A percentile compares a stretch with the other conserved stretches of the same genome.
These are phyloP conservation scores for Cylas formicarius DNA, from an alignment of 1,140 invertebrate species.

Conservation along the genomic window DNA sequence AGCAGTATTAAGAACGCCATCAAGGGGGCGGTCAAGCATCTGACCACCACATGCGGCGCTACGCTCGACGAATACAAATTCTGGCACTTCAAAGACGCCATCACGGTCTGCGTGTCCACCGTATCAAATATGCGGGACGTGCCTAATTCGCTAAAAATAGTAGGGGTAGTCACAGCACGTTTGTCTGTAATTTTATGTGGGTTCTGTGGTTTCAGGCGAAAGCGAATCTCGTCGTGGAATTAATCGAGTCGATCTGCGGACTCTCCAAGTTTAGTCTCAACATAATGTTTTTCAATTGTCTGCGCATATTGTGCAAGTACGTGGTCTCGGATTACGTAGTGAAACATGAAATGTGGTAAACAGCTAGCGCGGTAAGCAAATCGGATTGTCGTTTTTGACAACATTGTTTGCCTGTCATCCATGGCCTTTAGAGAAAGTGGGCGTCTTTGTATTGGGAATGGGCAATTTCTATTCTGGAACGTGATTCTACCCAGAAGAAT, in stretches of 20 bases:
- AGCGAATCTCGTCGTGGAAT: slow-evolving; percentile 11
- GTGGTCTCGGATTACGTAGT: slow-evolving; percentile 46
- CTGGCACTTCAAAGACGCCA: slow-evolving; percentile 12
- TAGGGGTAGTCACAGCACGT: slow-evolving; percentile 13
- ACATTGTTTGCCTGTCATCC: too few relatives aligned
- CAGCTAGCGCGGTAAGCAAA: too few relatives aligned
- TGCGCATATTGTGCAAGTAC: slow-evolving; percentile 48
- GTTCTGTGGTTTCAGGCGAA: slow-evolving; percentile 47
- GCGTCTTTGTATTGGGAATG: too few relatives aligned
- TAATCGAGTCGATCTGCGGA: slow-evolving; percentile 41
- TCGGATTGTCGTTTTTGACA: too few relatives aligned
- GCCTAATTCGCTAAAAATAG: slow-evolving; percentile 19
- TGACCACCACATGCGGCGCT: slow-evolving; percentile 49
- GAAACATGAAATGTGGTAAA: too few relatives aligned
- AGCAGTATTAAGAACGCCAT: slow-evolving; percentile 59
- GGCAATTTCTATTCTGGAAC: too few relatives aligned
- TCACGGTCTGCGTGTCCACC: slow-evolving; percentile 6
- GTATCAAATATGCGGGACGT: slow-evolving; percentile 15
- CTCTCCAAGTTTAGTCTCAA: slow-evolving; percentile 49
- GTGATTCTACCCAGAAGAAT: too few relatives aligned
- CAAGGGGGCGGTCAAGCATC: slow-evolving; percentile 52
- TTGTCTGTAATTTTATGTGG: too few relatives aligned
- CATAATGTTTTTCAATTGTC: slow-evolving; percentile 45
- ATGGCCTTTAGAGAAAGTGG: too few relatives aligned
- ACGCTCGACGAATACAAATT: slow-evolving; percentile 42